phyloP scores from a whole-genome alignment of 1,140 invertebrate species.

The Pseudomyrmex sp. region DNA sequence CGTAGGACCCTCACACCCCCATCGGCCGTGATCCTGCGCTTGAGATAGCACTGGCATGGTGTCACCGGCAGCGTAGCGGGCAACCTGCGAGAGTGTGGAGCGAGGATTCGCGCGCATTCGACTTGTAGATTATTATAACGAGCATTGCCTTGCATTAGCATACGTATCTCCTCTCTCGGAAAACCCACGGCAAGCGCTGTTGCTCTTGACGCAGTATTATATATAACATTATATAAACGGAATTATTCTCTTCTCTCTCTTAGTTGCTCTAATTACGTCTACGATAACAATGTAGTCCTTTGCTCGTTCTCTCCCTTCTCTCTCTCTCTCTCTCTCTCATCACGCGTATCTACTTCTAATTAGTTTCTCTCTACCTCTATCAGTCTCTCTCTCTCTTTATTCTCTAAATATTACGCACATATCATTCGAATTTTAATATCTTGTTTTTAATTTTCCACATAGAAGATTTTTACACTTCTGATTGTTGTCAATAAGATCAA shows the following conservation, averaged over 20 bases:
- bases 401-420: background rate
- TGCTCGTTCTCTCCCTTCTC: no score
- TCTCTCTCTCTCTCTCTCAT: no score
- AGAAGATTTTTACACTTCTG: no score
- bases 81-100: constrained; percentile 73
- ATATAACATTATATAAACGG: background rate
- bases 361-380: no score
- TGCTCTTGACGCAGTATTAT: constrained; percentile 55
- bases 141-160: constrained; percentile 77
- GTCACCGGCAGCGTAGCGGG: constrained; percentile 68
- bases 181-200: constrained; percentile 44
- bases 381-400: background rate
- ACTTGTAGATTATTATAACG: constrained; percentile 79
- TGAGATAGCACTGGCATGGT: constrained; percentile 75
- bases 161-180: constrained; percentile 72
- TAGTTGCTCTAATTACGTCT: constrained; percentile 15
- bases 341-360: no score
- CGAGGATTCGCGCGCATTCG: constrained; percentile 69
- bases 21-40: constrained; percentile 80
- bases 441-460: no score
- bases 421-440: background rate
- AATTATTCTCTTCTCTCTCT: constrained; percentile 35
- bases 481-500: no score
- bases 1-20: constrained; percentile 79
- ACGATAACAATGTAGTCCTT: constrained; percentile 10